Base-by-base conservation (phyloP, 2,888 invertebrate species). In the Gnatocerus cornutus region DNA sequence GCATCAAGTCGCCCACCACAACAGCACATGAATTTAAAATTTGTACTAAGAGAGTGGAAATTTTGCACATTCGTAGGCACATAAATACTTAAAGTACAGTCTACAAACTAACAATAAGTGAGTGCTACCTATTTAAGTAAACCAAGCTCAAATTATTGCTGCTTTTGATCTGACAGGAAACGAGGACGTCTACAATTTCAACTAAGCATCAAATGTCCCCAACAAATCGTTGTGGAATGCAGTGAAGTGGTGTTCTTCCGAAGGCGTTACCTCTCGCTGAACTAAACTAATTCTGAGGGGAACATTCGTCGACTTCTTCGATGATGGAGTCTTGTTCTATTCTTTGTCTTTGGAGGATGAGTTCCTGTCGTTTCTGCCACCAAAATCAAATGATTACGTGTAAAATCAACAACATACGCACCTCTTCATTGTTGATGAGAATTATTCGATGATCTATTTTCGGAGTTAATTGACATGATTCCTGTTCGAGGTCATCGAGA, bases 361-460 rank as follows among this genome's bases (percentile, higher is more conserved):
- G 76, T 52, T 89, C 87, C 78, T 88, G 87, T 0, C 89, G 85
- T 85, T 88, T 89, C 90, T 90, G 84, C 10, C 81, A 83, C 71
- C 76, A 63, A 63, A 52, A 29, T 41, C 30, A 13, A 30, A 41
- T 41, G 12, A 7, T 7, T 12, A 41, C 12, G 41, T 10, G 30
- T 50, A 16, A n/a, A n/a, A n/a, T n/a, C n/a, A n/a, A n/a, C n/a
- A n/a, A 41, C 33, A 33, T 12, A 13, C 80, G 82, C 81, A 95
- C 95, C 89, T 94, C 92, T 33, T 91, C 90, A 73, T 89, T 91
- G 77, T 89, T 90, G 33, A 95, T 87, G 21, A 92, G 85, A 10
- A 93, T 87, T 75, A 96, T 96, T 76, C 96, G 87, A 78, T 94
- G 93, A 79, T 96, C 95, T 0, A 93, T 86, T 81, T 90, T 90